Base-by-base conservation (phyloP, 2,888 invertebrate species). In the Perizoma affinitatum region DNA sequence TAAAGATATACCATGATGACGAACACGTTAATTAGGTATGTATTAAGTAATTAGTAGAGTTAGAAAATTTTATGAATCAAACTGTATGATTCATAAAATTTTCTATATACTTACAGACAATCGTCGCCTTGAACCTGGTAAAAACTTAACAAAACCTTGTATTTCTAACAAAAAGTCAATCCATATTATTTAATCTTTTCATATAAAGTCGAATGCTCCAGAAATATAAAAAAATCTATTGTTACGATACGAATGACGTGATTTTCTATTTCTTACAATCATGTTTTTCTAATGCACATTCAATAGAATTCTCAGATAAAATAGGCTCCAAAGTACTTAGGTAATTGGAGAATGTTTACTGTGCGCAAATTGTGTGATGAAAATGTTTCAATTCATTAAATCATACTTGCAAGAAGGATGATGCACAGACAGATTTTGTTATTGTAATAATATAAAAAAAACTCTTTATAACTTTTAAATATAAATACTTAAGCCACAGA, bases 131-230 rank as follows among this genome's bases (percentile, higher is more conserved):
- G 76, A 80, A 80, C 76, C 73, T 72, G 68, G 45, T 54, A 72
- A 70, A 71, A 67, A 67, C 61, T 54, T 22, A 6, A 47, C 61
- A 66, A 65, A 54, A 59, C 22, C 1, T 22, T 22, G 22, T 2
- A 22, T 22, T 22, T 22, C 58, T 61, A 34, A 47, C 53, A 74
- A 74, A 76, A 77, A 76, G 53, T 11, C 50, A 50, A 66, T 35
- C 68, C 66, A 66, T 70, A 68, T 70, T 75, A 70, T 73, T 45
- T 36, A 49, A 58, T 77, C 73, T 78, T 79, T 81, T 79, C 77
- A 74, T 68, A 63, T 72, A 69, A 70, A 56, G 46, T 72, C 68
- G 76, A 79, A 78, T 78, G 78, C 65, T 71, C 67, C 69, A 59
- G 73, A 72, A 67, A 58, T 41, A 33, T 43, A 46, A 75, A 80